Evolutionary conservation across 2,113 vertebrate species (phyloP), one percentile per base, ranked within the genome.

Genomic region (Catharus bicknelli): DNA sequence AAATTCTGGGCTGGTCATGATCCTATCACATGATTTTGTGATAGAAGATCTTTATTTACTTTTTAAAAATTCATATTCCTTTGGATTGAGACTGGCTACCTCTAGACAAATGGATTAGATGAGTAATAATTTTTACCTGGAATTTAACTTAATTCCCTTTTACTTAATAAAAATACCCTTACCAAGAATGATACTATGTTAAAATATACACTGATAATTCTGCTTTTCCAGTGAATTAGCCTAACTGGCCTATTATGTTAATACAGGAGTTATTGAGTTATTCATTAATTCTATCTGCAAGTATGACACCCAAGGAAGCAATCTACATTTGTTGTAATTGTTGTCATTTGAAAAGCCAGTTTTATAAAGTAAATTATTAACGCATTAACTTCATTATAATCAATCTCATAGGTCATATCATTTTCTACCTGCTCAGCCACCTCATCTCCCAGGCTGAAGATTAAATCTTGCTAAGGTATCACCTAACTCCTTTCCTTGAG

Each of bases 231-330:
- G 50, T 86, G 80, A 90, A 95, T 97, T 90, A 91, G 48, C 81
- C 83, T 93, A 88, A 85, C 79, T 90, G 90, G 75, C 69, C 83
- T 91, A 62, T 94, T 90, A 90, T 93, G 50, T 91, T 94, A 93
- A 87, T 95, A 90, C 32, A 86, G 66, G 13, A 83, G 16, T 83
- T 90, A 93, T 77, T 92, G 86, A 93, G 83, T 79, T 70, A 89
- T 63, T 90, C 74, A 90, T 95, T 95, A 96, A 95, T 96, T 94
- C 70, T 78, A 29, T 79, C 79, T 88, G 77, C 62, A 95, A 88
- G 62, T 89, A 78, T 89, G 90, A 94, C 90, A 95, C 67, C 50
- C 63, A 93, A 86, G 70, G 63, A 96, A 95, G 64, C 38, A 91
- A 90, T 95, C 86, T 84, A 32, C 34, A 23, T 90, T 95, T 90